phyloP scores from a whole-genome alignment of 1,140 invertebrate species.

The Radopholus similis region DNA sequence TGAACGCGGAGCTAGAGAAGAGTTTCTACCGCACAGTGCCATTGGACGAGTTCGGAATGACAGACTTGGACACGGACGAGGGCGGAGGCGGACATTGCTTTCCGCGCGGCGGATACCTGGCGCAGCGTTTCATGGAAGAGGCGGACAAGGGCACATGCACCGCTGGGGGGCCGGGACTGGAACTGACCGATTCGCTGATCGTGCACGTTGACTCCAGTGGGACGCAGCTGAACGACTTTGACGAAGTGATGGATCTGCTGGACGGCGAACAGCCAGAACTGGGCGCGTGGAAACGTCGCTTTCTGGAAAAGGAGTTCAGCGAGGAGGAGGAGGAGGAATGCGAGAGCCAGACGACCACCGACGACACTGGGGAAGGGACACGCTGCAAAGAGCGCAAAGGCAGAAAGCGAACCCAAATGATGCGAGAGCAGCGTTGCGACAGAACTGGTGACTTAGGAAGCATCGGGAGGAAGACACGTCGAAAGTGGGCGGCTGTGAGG shows the following conservation, averaged over 20 bases:
- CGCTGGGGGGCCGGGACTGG: background rate
- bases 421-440: background rate
- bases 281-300: background rate
- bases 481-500: constrained; percentile 5
- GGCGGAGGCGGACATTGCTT: constrained; percentile 1
- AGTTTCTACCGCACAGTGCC: constrained; percentile 32
- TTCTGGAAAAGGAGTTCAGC: no score
- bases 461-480: background rate
- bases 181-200: constrained; percentile 31
- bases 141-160: background rate
- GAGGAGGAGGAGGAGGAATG: constrained; percentile 13
- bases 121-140: constrained; percentile 7
- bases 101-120: background rate
- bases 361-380: background rate
- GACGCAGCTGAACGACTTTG: constrained; percentile 27
- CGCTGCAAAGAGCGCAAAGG: background rate
- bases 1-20: constrained; percentile 16
- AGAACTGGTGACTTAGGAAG: background rate
- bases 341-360: background rate
- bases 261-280: constrained; percentile 11
- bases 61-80: constrained; percentile 18
- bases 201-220: constrained; percentile 18
- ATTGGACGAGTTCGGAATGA: constrained; percentile 22
- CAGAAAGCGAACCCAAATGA: background rate
- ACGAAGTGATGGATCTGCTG: constrained; percentile 35